phyloP scores from a whole-genome alignment of 2,888 invertebrate genomes.

The Spatulosminthurus flaviceps region DNA sequence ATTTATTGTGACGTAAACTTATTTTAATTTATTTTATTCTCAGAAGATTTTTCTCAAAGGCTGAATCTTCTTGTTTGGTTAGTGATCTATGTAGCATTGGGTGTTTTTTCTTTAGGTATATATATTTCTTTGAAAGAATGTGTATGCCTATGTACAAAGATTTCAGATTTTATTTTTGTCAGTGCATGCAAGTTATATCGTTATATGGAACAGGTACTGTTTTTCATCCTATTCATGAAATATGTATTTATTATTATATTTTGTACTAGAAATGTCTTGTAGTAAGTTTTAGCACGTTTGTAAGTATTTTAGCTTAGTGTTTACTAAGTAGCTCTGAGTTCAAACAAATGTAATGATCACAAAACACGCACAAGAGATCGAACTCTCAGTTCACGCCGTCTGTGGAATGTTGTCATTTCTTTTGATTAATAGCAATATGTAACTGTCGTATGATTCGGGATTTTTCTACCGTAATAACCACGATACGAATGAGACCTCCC shows the following conservation, averaged over 20 bases:
- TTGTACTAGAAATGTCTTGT: background rate
- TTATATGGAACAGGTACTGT: background rate
- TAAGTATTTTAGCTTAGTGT: background rate
- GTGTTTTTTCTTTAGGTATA: background rate
- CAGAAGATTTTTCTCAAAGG: background rate
- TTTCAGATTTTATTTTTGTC: background rate
- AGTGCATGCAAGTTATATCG: background rate
- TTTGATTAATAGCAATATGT: too few relatives aligned
- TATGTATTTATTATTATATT: background rate
- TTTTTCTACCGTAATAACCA: background rate
- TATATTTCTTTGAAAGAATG: background rate
- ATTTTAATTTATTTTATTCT: slow-evolving; percentile 16
- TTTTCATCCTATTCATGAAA: background rate
- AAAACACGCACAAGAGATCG: slow-evolving; percentile 6
- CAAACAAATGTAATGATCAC: background rate
- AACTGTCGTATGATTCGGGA: background rate
- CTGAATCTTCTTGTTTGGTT: slow-evolving; percentile 8
- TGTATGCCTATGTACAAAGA: slow-evolving; percentile 8
- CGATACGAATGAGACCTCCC: background rate
- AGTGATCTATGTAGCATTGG: slow-evolving; percentile 1
- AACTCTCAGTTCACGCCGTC: background rate
- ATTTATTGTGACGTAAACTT: background rate
- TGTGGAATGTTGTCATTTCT: background rate
- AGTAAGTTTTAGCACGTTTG: background rate
- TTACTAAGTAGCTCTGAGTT: background rate